A percentile compares a stretch with the other conserved stretches of the same genome.
phyloP scores from a whole-genome alignment of 2,797 vertebrate species.

The Chloroceryle inda region DNA sequence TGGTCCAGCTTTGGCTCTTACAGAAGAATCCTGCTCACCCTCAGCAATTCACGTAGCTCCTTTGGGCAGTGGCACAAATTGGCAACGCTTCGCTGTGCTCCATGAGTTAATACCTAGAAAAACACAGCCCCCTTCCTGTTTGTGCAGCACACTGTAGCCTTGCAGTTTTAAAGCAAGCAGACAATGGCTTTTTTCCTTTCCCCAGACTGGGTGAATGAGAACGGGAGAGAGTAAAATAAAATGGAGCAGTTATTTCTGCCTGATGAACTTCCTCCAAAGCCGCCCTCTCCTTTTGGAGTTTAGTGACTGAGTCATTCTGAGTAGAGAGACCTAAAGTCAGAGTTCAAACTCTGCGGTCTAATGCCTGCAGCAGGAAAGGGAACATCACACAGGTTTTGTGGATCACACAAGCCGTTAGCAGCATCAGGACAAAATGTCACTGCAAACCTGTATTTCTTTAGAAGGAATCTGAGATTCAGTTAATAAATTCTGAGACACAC shows the following conservation, averaged over 20 bases:
- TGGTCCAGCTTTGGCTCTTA: not conserved
- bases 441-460: conserved; percentile 31
- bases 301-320: conserved; percentile 77
- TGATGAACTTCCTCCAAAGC: conserved; percentile 83
- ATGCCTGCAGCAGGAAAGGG: conserved; percentile 62
- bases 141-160: not conserved
- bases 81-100: not conserved
- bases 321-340: conserved; percentile 81
- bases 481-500: conserved; percentile 56
- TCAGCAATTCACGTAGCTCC: not conserved
- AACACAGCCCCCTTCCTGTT: not conserved
- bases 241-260: conserved; percentile 45
- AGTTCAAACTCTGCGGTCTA: conserved; percentile 78
- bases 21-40: not conserved
- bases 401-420: not conserved
- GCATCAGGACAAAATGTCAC: conserved; percentile 42
- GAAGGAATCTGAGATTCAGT: conserved; percentile 27
- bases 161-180: not conserved
- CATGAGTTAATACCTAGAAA: not conserved
- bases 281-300: conserved; percentile 84
- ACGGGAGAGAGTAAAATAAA: conserved; percentile 18
- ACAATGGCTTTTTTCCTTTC: not conserved
- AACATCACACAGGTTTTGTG: not conserved
- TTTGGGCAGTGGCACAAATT: not conserved
- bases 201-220: not conserved